Evolutionary conservation across 2,888 invertebrate species (phyloP).

Genomic region (Synanthedon formicaeformis): DNA sequence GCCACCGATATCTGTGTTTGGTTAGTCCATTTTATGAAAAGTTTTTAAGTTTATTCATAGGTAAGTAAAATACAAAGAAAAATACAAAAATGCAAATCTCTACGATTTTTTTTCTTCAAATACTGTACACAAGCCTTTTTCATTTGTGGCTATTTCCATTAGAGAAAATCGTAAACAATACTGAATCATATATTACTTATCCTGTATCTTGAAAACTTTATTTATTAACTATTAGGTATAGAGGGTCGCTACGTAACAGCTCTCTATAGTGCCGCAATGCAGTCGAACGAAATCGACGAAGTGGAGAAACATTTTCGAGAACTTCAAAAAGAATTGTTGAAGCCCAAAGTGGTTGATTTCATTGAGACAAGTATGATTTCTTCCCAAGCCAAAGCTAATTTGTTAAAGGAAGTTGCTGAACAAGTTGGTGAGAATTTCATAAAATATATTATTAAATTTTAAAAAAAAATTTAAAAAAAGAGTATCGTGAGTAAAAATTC

Average conservation of each 20-base stretch:
- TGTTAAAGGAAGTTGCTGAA: constrained; percentile 29
- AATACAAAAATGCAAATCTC: too few relatives aligned
- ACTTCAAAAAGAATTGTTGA: constrained; percentile 27
- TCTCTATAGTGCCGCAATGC: constrained; percentile 39
- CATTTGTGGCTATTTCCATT: too few relatives aligned
- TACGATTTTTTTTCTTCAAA: too few relatives aligned
- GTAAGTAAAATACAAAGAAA: too few relatives aligned
- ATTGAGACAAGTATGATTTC: constrained; percentile 42
- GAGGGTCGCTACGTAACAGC: constrained; percentile 51
- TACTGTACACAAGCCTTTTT: too few relatives aligned
- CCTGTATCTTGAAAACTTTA: too few relatives aligned
- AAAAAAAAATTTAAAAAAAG: too few relatives aligned
- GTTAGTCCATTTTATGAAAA: constrained; percentile 12
- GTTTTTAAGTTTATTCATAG: too few relatives aligned
- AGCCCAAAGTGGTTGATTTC: constrained; percentile 40
- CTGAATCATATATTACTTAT: too few relatives aligned
- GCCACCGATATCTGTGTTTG: constrained; percentile 42
- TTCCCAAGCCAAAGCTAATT: constrained; percentile 29
- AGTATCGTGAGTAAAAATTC: too few relatives aligned
- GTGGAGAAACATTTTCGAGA: constrained; percentile 30
- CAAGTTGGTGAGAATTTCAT: constrained; percentile 22
- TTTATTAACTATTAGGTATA: constrained; percentile 22
- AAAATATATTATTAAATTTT: too few relatives aligned
- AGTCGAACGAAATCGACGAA: constrained; percentile 35
- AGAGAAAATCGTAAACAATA: background rate